A percentile compares a stretch with the other conserved stretches of the same genome.
Evolutionary conservation across 2,797 vertebrate genomes (phyloP).

Genomic region (Hybognathus amarus): DNA sequence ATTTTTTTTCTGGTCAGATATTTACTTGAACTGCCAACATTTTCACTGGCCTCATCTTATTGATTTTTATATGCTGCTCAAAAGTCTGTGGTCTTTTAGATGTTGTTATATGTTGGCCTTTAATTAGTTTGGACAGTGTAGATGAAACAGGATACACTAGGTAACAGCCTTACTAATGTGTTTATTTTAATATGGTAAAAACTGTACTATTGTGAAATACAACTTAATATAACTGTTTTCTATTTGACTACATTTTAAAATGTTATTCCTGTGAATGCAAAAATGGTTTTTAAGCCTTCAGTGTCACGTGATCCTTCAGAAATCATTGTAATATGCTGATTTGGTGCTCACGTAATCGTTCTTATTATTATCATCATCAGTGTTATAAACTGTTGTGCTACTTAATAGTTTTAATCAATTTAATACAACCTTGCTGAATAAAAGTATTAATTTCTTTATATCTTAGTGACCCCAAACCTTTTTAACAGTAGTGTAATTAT

Average conservation of each 20-base stretch:
- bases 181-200: background rate
- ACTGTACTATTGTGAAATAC: background rate
- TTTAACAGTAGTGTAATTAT: background rate
- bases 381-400: background rate
- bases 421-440: background rate
- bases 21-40: constrained; percentile 1
- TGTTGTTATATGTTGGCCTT: background rate
- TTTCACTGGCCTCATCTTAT: background rate
- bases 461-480: background rate
- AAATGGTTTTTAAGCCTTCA: background rate
- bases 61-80: background rate
- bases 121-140: background rate
- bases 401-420: background rate
- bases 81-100: background rate
- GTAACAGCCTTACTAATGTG: background rate
- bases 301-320: background rate
- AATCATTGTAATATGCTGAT: background rate
- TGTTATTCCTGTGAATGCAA: background rate
- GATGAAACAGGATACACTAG: background rate
- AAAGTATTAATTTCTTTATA: background rate
- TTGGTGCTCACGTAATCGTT: background rate
- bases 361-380: background rate
- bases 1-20: constrained; percentile 11
- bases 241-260: background rate
- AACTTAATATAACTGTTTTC: background rate